Evolutionary conservation across 2,113 vertebrate species (phyloP), one percentile per base, ranked within the genome.

Genomic region (Gymnogyps californianus): DNA sequence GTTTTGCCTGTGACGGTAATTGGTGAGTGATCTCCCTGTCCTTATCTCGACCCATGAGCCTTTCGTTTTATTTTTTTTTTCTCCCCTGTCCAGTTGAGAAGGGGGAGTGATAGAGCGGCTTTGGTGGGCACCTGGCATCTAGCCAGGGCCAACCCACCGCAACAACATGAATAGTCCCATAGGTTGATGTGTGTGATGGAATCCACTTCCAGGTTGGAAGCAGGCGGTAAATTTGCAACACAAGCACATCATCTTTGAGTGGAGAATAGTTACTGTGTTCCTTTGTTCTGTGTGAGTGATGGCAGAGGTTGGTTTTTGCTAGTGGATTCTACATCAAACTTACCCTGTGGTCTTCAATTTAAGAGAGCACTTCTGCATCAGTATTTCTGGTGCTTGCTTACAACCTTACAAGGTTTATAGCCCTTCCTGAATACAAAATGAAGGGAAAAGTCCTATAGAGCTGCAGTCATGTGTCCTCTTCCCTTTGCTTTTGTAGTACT

Each of bases 161-260:
- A 38, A 38, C 38, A 38, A 38, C 38, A 38, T 51, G 29, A 78
- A 15, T 8, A 65, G 38, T 26, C 24, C n/a, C 1, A 1, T 32
- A 57, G 34, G 31, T 3, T 74, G 46, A 49, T 49, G 11, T 4
- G 5, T 36, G 16, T 52, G 67, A 29, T 29, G 16, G 28, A 89
- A 59, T 83, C 31, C 38, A 14, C 29, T 59, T 62, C 16, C 40
- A 77, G 36, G 7, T 0, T 74, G 44, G 28, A 81, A 76, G 28
- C 15, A 64, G 44, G 26, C 29, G 55, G 9, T 19, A 20, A 34
- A 44, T 70, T 66, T 83, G 46, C 51, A 77, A 5, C 13, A 15
- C 6, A 22, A 46, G 5, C 7, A 1, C 6, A 1, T 70, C 2
- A 3, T 36, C 40, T 49, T 17, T 26, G 34, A 54, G 25, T 52